Base-by-base conservation (phyloP, 2,888 invertebrate genomes). In the Sarcophaga carnaria region DNA sequence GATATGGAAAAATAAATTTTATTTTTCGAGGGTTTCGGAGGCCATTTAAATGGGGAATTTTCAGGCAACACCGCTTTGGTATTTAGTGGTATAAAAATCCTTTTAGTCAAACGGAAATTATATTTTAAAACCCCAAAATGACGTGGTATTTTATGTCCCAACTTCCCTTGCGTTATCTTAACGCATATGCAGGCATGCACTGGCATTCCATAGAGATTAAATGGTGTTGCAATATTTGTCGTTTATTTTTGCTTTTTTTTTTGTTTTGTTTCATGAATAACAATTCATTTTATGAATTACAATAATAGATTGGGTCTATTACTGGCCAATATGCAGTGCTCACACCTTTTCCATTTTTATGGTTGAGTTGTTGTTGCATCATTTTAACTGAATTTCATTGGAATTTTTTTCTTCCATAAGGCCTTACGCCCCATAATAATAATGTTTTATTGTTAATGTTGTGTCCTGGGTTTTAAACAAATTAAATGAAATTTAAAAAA, bases 401-500 rank as follows among this genome's bases (percentile, higher is more conserved):
- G 2, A 10, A 10, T 8, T 37, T 37, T 22, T 27, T 37, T 37
- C 37, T 8, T 10, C 37, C 37, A 37, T 8, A 10, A 37, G 10
- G 37, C 0, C 37, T 10, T 37, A 8, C 10, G 6, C 37, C 8
- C 37, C 8, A 8, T 37, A 37, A 8, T 37, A 37, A 8, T 37
- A 37, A 37, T 37, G 8, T 37, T 37, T 54, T 54, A 54, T 54
- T 54, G 17, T 54, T 14, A 54, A 54, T 54, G 3, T 54, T 54
- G 4, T 17, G 14, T 54, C 4, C 12, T 0, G 4, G 54, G 54
- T 54, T 54, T 54, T 17, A 54, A 79, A 45, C 45, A 80, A 84
- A 80, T 69, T 76, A 76, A 80, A 71, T 71, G 54, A 45, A 60
- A 77, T 83, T 83, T 72, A 67, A 78, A 72, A 80, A 66, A 59